Percentiles rank a stretch among this genome's conserved stretches.
Evolutionary conservation across 2,888 invertebrate species (phyloP).

Genomic region (Stenodema calcarata): DNA sequence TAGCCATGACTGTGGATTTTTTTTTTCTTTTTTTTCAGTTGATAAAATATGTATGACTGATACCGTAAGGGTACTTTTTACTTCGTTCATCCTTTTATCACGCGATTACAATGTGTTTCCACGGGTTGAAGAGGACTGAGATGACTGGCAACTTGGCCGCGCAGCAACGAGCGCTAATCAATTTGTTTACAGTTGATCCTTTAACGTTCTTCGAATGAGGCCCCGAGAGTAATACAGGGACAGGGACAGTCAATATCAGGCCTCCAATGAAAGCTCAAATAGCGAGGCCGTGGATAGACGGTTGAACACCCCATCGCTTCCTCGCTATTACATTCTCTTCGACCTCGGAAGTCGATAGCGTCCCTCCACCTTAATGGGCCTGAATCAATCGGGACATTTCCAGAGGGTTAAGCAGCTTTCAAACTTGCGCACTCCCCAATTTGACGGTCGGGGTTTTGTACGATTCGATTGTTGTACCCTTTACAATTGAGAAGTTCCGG

Average conservation of each 20-base stretch:
- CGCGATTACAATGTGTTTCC: too few species aligned
- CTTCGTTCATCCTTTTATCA: too few species aligned
- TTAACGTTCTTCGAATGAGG: too few species aligned
- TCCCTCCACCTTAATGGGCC: neutral
- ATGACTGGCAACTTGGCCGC: too few species aligned
- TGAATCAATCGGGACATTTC: neutral
- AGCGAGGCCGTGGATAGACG: neutral
- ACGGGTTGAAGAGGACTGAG: too few species aligned
- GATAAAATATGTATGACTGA: too few species aligned
- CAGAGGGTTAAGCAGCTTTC: neutral
- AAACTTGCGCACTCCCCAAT: neutral
- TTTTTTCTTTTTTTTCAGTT: too few species aligned
- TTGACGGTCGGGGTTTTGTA: neutral
- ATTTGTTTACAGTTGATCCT: too few species aligned
- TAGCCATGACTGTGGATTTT: too few species aligned
- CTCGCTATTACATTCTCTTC: neutral
- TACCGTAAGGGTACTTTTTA: too few species aligned
- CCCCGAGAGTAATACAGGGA: too few species aligned
- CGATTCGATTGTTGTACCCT: neutral
- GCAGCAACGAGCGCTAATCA: too few species aligned
- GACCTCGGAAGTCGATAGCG: neutral
- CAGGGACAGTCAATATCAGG: neutral
- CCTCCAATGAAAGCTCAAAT: neutral
- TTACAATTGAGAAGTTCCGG: neutral
- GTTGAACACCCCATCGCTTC: neutral